Evolutionary conservation across 2,797 vertebrate species (phyloP), one percentile per base, ranked within the genome.

Genomic region (Notamacropus eugenii): DNA sequence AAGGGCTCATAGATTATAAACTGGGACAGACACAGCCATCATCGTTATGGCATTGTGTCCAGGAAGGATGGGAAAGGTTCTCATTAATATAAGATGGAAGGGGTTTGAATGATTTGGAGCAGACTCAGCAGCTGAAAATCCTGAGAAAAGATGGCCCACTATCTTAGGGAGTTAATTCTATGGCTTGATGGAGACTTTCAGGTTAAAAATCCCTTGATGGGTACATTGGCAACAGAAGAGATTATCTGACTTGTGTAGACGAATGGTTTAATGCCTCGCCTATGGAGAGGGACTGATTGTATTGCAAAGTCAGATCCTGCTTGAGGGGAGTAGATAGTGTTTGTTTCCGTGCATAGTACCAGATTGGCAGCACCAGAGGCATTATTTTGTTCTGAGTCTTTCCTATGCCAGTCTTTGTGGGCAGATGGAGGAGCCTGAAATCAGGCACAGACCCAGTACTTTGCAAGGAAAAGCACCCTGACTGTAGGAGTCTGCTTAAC

Each of bases 371-470:
- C 5, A 46, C 29, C 92, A 1, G 8, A 59, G 29, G n/a, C 0
- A 54, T 0, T 3, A 0, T 6, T 0, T 11, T 54, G 3, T 54
- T 46, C 46, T 28, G 22, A 55, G 22, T 19, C 12, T 28, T 56
- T 55, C 92, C 58, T 57, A 8, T 34, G 27, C 29, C 28, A 87
- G 74, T 50, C 74, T 87, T 87, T 93, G 40, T 34, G 90, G 52
- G 34, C 28, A 12, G 46, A 90, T 50, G 40, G 16, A 8, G 0
- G 54, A 87, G 52, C 74, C 54, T 11, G 0, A 27, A 22, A 19
- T 52, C 27, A 6, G 40, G 52, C 67, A 46, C 55, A 59, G 24
- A 1, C 6, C 92, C 74, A 87, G 74, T 27, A 87, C 74, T 87
- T 87, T 87, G 74, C 74, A 87, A 87, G 74, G 40, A n/a, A 55